A percentile compares a stretch with the other conserved stretches of the same genome.
Conservation (phyloP, 1,140 invertebrate species). For the Drosophila micromelanica region DNA sequence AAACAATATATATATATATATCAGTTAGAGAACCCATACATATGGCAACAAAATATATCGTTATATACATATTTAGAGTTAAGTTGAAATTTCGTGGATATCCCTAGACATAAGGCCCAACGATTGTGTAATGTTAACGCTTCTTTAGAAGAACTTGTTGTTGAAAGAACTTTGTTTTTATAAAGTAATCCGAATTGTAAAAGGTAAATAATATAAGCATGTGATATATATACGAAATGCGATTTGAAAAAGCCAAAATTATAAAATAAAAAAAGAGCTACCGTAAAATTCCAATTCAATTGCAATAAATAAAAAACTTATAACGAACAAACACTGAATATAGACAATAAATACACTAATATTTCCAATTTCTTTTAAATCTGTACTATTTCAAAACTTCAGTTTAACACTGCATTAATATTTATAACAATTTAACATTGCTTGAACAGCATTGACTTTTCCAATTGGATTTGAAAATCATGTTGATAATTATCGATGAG, state of each 20-base stretch:
- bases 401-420: too few species aligned
- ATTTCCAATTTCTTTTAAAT: background rate
- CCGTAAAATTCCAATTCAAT: conserved; percentile 27
- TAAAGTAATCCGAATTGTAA: conserved; percentile 57
- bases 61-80: conserved; percentile 55
- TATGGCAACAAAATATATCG: conserved; percentile 72
- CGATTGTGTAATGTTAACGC: conserved; percentile 76
- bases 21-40: conserved; percentile 58
- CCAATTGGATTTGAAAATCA: too few species aligned
- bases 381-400: background rate
- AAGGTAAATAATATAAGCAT: conserved; percentile 68
- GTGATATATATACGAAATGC: conserved; percentile 77
- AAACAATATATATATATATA: conserved; percentile 50
- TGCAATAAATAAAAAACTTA: conserved; percentile 29
- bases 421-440: background rate
- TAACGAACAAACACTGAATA: conserved; percentile 5
- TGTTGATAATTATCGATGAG: too few species aligned
- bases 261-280: conserved; percentile 26
- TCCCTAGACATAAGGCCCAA: conserved; percentile 53
- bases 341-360: conserved; percentile 5
- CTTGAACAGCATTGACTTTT: background rate
- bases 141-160: conserved; percentile 70
- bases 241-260: conserved; percentile 68
- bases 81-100: conserved; percentile 55
- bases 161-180: conserved; percentile 65